Conservation (phyloP, 2,888 invertebrate genomes). For the Ligdia adustata region DNA sequence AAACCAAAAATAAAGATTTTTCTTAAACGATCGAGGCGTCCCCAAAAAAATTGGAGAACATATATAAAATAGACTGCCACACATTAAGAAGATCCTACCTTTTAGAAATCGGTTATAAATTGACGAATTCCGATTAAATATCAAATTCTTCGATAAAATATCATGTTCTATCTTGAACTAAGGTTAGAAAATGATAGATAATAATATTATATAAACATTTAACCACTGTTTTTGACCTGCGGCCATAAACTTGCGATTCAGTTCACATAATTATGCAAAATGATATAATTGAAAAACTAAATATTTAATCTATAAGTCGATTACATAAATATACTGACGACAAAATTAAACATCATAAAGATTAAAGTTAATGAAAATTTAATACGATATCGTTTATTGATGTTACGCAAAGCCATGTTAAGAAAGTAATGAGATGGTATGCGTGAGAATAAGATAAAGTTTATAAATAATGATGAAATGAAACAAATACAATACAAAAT, state of each 20-base stretch:
- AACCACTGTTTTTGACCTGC: not conserved
- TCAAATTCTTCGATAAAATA: not conserved
- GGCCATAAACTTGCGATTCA: not conserved
- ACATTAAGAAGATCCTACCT: too few relatives aligned
- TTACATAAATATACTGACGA: conserved; percentile 22
- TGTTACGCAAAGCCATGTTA: conserved; percentile 20
- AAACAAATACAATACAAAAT: too few relatives aligned
- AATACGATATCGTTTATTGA: conserved; percentile 20
- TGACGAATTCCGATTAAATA: too few relatives aligned
- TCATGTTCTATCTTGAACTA: not conserved
- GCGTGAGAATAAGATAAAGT: conserved; percentile 1
- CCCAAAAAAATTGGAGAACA: too few relatives aligned
- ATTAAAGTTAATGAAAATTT: conserved; percentile 19
- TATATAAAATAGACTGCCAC: too few relatives aligned
- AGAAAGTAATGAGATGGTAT: conserved; percentile 12
- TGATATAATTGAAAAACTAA: conserved; percentile 14
- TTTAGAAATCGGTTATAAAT: too few relatives aligned
- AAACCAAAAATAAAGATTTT: too few relatives aligned
- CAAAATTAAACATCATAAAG: conserved; percentile 20
- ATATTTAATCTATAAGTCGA: conserved; percentile 13
- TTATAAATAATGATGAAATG: too few relatives aligned
- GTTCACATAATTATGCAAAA: conserved; percentile 20
- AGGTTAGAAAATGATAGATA: conserved; percentile 2
- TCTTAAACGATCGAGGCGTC: too few relatives aligned
- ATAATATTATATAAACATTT: conserved; percentile 1